Base-by-base conservation (phyloP, 2,113 vertebrate genomes). In the Eptesicus fuscus region DNA sequence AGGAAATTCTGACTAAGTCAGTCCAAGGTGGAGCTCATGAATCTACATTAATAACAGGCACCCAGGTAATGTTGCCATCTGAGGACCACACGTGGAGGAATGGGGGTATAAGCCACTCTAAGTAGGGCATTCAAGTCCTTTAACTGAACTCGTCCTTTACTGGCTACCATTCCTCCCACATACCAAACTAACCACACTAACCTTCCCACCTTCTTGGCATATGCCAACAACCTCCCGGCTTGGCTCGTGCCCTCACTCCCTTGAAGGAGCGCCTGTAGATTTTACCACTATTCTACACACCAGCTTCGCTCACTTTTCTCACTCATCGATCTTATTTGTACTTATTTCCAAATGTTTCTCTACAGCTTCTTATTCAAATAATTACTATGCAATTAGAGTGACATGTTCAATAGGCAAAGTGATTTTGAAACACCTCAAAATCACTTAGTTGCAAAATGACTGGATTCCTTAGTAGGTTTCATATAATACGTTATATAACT, bases 331-430 rank as follows among this genome's bases (percentile, higher is more conserved):
- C 51, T 93, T 76, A 44, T 83, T 85, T 47, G n/a, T 40, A 77
- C 74, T 85, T 96, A 74, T 30, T 80, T n/a, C 32, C 78, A 79
- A n/a, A 40, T 0, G 76, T 69, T 97, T 97, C 88, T 98, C 83
- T 42, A 42, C 22, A 42, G 67, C 13, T 14, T 61, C 69, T 78
- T 70, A 93, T 70, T 88, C 9, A 88, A 53, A 85, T 73, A 16
- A 90, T 47, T 40, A 59, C 40, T 97, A 91, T 59, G 88, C 83
- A 97, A n/a, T 28, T 89, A 84, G 2, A 71, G 82, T 2, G 37
- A 2, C 70, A 61, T 20, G 14, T 79, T 97, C 7, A 80, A 61
- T 56, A 96, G 40, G 9, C 51, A 96, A 0, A 53, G 44, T 74
- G 76, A 95, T 88, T 96, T 89, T 84, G 30, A 79, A 96, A 67